Base-by-base conservation (phyloP, 2,113 vertebrate genomes). In the Acinonyx jubatus region DNA sequence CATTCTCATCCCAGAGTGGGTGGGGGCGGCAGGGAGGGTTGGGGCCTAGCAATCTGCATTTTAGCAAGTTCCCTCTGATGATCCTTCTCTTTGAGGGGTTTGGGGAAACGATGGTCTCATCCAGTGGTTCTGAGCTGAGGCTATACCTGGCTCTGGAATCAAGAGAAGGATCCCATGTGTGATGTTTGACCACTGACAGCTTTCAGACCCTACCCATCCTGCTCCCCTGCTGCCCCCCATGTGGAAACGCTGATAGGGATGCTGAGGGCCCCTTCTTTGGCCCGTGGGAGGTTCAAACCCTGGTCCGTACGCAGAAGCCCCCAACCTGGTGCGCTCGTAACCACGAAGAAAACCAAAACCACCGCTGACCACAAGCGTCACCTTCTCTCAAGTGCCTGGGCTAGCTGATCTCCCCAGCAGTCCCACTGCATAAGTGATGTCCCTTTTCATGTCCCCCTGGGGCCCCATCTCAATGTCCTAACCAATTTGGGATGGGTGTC, bases 321-420 rank as follows among this genome's bases (percentile, higher is more conserved):
- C 13, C 29, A 5, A 57, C 18, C 55, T 2, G 18, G 55, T 92
- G 50, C 45, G 41, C 31, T 31, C 14, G 21, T 18, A 12, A 57
- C 33, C 12, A 31, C 38, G 14, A 33, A 10, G 19, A 15, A 68
- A 45, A 45, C 61, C 57, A 68, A n/a, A 69, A 76, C 18, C 6
- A 13, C 12, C 0, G 0, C 25, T 6, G 8, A 9, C 45, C 45
- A 8, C 36, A 7, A 4, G 3, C 1, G 25, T 21, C 45, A 1
- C 10, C n/a, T 96, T 52, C 4, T 12, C 21, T 68, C 41, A 14
- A 33, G 57, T 7, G 16, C 33, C 3, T 33, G 15, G 12, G 16
- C 38, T 45, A 27, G 21, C 71, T 23, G 19, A 45, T 48, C 52
- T 86, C 48, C 7, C 2, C 11, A 19, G n/a, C 12, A 41, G 31